Conservation (phyloP, 2,888 invertebrate genomes). For the Biston stratarius region DNA sequence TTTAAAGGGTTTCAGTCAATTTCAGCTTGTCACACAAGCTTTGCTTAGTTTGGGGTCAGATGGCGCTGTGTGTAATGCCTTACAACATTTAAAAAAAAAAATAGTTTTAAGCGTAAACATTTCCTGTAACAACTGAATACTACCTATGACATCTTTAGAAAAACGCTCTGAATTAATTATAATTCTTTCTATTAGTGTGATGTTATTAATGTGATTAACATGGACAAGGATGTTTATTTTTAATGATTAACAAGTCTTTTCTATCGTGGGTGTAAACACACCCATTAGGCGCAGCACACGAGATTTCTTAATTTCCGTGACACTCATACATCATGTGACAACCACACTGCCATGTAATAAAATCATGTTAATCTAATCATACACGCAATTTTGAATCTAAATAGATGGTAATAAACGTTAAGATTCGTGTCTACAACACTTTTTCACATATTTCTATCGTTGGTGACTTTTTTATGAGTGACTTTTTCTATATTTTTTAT, state of each 20-base stretch:
- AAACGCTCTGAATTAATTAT: too few relatives aligned
- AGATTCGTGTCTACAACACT: conserved; percentile 7
- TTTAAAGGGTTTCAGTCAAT: too few relatives aligned
- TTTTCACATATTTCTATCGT: conserved; percentile 1
- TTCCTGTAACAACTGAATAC: background rate
- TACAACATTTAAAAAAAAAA: too few relatives aligned
- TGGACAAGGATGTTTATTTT: too few relatives aligned
- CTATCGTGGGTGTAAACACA: background rate
- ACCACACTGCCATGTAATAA: background rate
- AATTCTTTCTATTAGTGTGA: too few relatives aligned
- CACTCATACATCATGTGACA: background rate
- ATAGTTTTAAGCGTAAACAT: too few relatives aligned
- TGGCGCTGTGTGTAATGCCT: too few relatives aligned
- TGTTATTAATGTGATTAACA: too few relatives aligned
- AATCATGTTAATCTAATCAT: conserved; percentile 1
- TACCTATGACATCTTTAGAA: too few relatives aligned
- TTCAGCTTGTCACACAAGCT: too few relatives aligned
- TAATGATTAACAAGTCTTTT: background rate
- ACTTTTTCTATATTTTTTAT: background rate
- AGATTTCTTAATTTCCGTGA: background rate
- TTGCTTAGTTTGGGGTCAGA: too few relatives aligned
- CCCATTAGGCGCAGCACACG: background rate
- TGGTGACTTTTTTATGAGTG: conserved; percentile 1
- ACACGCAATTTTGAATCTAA: conserved; percentile 3
- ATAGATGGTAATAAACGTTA: background rate